phyloP scores from a whole-genome alignment of 1,140 invertebrate genomes.

The Sipha flava region DNA sequence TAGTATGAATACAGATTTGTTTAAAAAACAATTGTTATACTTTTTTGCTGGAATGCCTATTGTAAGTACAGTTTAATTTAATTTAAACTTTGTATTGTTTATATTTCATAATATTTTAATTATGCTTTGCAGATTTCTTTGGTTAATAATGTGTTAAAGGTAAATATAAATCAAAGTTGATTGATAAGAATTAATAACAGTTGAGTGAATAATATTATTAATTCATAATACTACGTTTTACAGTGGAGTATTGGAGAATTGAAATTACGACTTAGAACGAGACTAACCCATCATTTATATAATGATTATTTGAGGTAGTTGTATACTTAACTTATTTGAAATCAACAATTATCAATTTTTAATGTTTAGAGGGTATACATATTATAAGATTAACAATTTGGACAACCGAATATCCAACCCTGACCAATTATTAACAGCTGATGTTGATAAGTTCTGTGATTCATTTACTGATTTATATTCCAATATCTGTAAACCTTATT shows the following conservation, averaged over 20 bases:
- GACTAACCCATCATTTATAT: constrained; percentile 78
- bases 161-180: constrained; percentile 40
- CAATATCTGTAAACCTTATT: constrained; percentile 90
- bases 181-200: not conserved
- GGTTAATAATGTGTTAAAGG: constrained; percentile 85
- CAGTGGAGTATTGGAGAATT: constrained; percentile 85
- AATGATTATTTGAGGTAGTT: constrained; percentile 86
- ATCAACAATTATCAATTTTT: constrained; percentile 31
- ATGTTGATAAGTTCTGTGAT: constrained; percentile 95
- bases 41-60: constrained; percentile 74
- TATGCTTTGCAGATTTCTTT: constrained; percentile 62
- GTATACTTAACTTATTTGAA: not conserved
- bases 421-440: constrained; percentile 86
- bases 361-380: constrained; percentile 78
- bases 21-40: constrained; percentile 63
- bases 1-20: constrained; percentile 67
- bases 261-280: constrained; percentile 80
- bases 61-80: constrained; percentile 49
- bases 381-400: constrained; percentile 93
- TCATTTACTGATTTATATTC: constrained; percentile 92
- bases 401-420: constrained; percentile 92
- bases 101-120: not conserved
- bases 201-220: not conserved
- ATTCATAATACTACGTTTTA: constrained; percentile 32
- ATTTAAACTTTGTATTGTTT: not conserved